Evolutionary conservation across 2,113 vertebrate species (phyloP), one percentile per base, ranked within the genome.

Genomic region (Callopanchax toddi): DNA sequence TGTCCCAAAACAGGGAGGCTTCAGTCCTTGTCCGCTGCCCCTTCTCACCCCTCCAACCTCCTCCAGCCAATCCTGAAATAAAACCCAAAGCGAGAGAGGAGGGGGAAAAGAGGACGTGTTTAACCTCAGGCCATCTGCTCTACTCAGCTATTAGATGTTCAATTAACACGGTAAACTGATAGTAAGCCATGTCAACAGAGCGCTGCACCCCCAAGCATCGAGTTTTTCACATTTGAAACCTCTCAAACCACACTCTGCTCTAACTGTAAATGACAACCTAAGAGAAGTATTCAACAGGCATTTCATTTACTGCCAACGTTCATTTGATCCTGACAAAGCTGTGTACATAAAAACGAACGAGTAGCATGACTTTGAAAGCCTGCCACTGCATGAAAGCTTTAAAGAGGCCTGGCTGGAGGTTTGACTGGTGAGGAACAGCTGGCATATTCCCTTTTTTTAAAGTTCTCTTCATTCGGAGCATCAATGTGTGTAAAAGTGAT

Each of bases 131-230:
- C 75, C 83, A 86, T 83, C 76, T 84, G 82, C 76, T 78, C 65
- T 50, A 66, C 34, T 63, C 36, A 76, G 79, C 76, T 78, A 89
- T 90, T 86, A 83, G 73, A 78, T 79, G 74, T 83, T 88, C 76
- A 86, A 83, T 89, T 86, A 83, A 82, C 76, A 74, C 17, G 39
- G 81, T 81, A 82, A 79, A 86, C 61, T 76, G 79, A 87, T 86
- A 82, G 78, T 84, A 58, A 81, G 66, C 60, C 70, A 44, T 76
- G 74, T 86, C 81, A 82, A 81, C 79, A 86, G 62, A 71, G 49
- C 25, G 39, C 60, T 58, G 63, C 67, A 73, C 87, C 59, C 40
- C 58, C 36, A 43, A 75, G 81, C 66, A 39, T 83, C 46, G 56
- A 42, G 18, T 72, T 60, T 20, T 43, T 17, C 59, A 15, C n/a